phyloP scores from a whole-genome alignment of 2,113 vertebrate genomes.

The Edolisoma coerulescens region DNA sequence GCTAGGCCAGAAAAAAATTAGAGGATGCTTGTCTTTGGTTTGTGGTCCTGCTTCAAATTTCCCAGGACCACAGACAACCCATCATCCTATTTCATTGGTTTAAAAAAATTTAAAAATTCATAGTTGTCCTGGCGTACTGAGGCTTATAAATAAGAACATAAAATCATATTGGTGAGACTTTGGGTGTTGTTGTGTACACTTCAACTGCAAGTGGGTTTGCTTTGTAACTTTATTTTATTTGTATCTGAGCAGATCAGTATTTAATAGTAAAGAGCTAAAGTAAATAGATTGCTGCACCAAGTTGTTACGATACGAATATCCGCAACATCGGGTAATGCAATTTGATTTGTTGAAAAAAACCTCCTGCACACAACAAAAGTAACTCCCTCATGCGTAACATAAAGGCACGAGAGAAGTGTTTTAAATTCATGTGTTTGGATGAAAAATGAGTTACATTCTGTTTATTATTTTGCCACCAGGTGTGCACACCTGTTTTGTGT shows the following conservation, averaged over 20 bases:
- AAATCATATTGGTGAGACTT: not conserved
- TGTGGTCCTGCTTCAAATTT: not conserved
- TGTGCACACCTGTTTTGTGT: slow-evolving; percentile 87
- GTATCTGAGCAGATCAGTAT: not conserved
- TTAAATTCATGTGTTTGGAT: not conserved
- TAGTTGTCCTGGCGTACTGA: not conserved
- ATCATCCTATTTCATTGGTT: not conserved
- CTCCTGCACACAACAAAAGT: not conserved
- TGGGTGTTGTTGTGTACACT: not conserved
- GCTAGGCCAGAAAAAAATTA: not conserved
- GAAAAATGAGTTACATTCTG: not conserved
- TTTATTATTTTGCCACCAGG: slow-evolving; percentile 67
- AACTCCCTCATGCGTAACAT: not conserved
- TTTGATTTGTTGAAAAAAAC: not conserved
- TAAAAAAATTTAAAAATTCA: not conserved
- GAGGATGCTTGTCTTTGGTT: not conserved
- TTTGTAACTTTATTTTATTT: not conserved
- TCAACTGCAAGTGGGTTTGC: not conserved
- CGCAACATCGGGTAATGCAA: not conserved
- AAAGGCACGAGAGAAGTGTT: not conserved
- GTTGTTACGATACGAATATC: not conserved
- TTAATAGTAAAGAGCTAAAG: not conserved
- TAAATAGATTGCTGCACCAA: not conserved
- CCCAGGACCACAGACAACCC: not conserved
- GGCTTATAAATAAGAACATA: not conserved